A percentile compares a stretch with the other conserved stretches of the same genome.
These are phyloP conservation scores for Cacatua alba DNA, from an alignment of 2,113 vertebrate species.

Conservation along the genomic window DNA sequence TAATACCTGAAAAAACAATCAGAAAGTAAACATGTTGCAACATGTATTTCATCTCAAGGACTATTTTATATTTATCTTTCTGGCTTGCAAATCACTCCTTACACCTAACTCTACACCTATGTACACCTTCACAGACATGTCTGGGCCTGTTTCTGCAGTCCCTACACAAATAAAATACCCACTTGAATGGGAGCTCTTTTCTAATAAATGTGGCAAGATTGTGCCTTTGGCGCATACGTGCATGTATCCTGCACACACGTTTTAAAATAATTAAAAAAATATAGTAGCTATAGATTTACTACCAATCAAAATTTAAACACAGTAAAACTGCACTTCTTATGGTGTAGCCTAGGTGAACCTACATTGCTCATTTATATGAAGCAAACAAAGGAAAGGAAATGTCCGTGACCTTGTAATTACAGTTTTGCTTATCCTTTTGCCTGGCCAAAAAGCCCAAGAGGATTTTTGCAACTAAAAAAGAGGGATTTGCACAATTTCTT, in stretches of 20 bases:
- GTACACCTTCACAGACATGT: not conserved
- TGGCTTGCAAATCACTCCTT: not conserved
- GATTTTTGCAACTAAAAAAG: not conserved
- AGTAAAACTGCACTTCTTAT: slow-evolving; percentile 3
- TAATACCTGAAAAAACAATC: not conserved
- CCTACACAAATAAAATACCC: not conserved
- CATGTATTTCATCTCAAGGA: not conserved
- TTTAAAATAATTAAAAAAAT: slow-evolving; percentile 56
- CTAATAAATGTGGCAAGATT: not conserved
- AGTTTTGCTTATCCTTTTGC: not conserved
- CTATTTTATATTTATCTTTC: not conserved
- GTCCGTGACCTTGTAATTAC: not conserved
- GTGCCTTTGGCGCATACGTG: slow-evolving; percentile 16
- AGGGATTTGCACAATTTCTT: not conserved
- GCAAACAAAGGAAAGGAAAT: slow-evolving; percentile 36
- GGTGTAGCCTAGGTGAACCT: not conserved
- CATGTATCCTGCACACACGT: not conserved
- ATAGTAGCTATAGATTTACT: slow-evolving; percentile 36
- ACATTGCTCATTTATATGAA: not conserved
- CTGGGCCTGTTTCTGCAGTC: slow-evolving; percentile 3
- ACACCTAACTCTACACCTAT: slow-evolving; percentile 16
- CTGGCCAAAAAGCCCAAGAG: not conserved
- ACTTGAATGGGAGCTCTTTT: not conserved
- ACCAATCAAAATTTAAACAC: slow-evolving; percentile 11
- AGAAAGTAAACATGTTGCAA: not conserved